phyloP scores from a whole-genome alignment of 2,113 vertebrate species.

The Rhabdornis inornatus region DNA sequence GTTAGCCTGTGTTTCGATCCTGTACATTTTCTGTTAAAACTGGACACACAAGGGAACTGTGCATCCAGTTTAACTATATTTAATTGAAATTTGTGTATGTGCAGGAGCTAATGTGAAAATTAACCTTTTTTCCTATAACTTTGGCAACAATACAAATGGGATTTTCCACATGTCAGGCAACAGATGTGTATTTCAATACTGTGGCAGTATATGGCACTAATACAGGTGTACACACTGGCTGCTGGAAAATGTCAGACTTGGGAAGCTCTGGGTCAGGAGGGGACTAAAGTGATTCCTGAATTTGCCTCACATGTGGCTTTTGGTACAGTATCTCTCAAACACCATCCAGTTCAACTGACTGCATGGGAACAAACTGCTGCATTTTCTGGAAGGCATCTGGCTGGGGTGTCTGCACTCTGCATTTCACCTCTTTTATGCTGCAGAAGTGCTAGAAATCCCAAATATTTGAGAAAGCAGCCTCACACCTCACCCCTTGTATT shows the following conservation, averaged over 20 bases:
- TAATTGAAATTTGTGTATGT: background rate
- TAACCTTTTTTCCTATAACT: background rate
- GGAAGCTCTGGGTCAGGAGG: background rate
- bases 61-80: background rate
- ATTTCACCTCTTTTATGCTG: background rate
- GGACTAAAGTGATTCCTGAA: background rate
- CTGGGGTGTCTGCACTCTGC: rapidly evolving
- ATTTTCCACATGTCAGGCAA: background rate
- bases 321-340: background rate
- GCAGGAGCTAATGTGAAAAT: background rate
- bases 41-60: background rate
- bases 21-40: background rate
- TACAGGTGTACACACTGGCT: background rate
- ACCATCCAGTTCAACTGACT: background rate
- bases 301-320: background rate
- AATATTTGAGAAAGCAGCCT: slow-evolving; percentile 2
- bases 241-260: background rate
- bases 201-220: background rate
- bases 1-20: background rate
- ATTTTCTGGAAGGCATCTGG: background rate
- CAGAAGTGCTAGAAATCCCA: background rate
- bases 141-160: background rate
- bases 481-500: background rate
- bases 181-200: slow-evolving; percentile 14
- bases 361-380: background rate